A percentile compares a stretch with the other conserved stretches of the same genome.
Conservation (phyloP, 2,888 invertebrate species). For the Mimumesa dahlbomi region DNA sequence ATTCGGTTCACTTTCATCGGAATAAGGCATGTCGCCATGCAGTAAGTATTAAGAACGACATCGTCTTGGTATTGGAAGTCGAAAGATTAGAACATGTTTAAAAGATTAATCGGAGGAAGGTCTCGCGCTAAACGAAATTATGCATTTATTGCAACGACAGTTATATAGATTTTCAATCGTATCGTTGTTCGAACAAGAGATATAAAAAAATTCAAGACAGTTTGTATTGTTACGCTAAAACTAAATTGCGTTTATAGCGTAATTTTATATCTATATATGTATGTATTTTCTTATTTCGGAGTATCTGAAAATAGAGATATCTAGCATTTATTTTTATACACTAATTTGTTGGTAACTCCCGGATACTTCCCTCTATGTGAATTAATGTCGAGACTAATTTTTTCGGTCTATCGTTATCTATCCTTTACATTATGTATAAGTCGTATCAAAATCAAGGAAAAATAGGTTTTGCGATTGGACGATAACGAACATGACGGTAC, state of each 20-base stretch:
- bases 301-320: constrained; percentile 58
- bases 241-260: constrained; percentile 16
- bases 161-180: constrained; percentile 8
- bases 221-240: constrained; percentile 17
- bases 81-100: constrained; percentile 38
- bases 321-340: constrained; percentile 45
- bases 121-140: constrained; percentile 28
- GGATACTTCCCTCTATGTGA: constrained; percentile 40
- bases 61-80: constrained; percentile 47
- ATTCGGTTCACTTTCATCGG: constrained; percentile 57
- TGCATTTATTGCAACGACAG: constrained; percentile 16
- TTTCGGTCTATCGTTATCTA: constrained; percentile 41
- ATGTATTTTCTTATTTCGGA: constrained; percentile 37
- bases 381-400: constrained; percentile 39
- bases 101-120: constrained; percentile 44
- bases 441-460: constrained; percentile 64
- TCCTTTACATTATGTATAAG: constrained; percentile 55
- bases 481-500: constrained; percentile 50
- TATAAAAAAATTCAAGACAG: constrained; percentile 32
- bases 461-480: constrained; percentile 54
- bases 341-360: constrained; percentile 47
- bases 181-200: constrained; percentile 36
- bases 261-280: constrained; percentile 35
- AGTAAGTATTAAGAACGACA: constrained; percentile 29
- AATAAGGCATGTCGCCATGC: constrained; percentile 57